Evolutionary conservation across 2,888 invertebrate genomes (phyloP).

Genomic region (Nebria salina): DNA sequence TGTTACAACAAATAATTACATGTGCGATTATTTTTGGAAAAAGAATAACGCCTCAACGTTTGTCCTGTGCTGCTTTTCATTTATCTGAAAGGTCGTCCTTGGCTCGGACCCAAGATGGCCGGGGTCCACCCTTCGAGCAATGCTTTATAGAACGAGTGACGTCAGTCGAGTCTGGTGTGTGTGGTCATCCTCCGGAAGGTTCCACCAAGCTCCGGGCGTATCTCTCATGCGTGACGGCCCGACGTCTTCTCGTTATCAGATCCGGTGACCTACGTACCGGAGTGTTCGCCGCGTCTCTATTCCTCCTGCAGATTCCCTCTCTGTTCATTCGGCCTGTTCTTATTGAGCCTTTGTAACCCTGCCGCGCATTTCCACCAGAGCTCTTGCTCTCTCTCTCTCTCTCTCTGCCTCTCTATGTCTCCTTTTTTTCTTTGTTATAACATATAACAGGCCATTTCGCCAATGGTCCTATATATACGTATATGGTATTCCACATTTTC

Average conservation of each 20-base stretch:
- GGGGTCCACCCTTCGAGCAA: constrained; percentile 27
- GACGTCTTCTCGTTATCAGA: constrained; percentile 47
- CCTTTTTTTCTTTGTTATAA: constrained; percentile 18
- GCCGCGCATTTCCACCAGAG: neutral
- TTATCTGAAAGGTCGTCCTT: constrained; percentile 46
- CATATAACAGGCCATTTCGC: constrained; percentile 46
- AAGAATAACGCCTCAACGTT: no score
- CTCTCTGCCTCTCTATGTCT: neutral
- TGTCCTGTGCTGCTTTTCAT: constrained; percentile 27
- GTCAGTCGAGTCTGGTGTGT: constrained; percentile 21
- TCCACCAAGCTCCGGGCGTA: constrained; percentile 8
- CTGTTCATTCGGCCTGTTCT: neutral
- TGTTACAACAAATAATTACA: no score
- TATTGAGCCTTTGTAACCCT: neutral
- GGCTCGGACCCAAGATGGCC: constrained; percentile 46
- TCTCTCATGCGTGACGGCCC: constrained; percentile 43
- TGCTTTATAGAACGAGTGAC: constrained; percentile 48
- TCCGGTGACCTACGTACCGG: constrained; percentile 46
- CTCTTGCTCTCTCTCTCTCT: neutral
- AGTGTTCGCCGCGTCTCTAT: constrained; percentile 26
- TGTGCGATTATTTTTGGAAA: no score
- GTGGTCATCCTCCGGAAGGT: constrained; percentile 11
- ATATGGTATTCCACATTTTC: neutral
- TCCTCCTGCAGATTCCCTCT: constrained; percentile 8
- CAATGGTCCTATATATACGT: constrained; percentile 4